Percentiles rank a stretch among this genome's conserved stretches.
phyloP scores from a whole-genome alignment of 2,113 vertebrate genomes.

The Labrus mixtus region DNA sequence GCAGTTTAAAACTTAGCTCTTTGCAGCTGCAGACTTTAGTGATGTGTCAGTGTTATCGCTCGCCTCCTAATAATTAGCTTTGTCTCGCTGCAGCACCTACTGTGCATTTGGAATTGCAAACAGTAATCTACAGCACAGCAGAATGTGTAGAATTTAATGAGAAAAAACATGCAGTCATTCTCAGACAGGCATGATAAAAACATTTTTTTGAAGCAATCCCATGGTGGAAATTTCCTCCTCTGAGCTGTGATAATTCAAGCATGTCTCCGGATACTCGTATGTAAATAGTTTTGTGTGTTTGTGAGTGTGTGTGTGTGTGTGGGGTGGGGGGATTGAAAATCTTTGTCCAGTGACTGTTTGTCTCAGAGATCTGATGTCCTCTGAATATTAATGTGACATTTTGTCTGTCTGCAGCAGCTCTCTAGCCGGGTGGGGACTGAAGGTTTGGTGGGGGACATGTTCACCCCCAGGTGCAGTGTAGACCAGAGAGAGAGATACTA shows the following conservation, averaged over 20 bases:
- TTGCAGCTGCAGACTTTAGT: slow-evolving; percentile 49
- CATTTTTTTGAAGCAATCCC: slow-evolving; percentile 29
- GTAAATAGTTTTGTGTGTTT: slow-evolving; percentile 6
- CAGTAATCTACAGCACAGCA: slow-evolving; percentile 52
- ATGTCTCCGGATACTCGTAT: slow-evolving; percentile 31
- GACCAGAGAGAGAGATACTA: slow-evolving; percentile 1
- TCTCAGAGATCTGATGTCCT: slow-evolving; percentile 39
- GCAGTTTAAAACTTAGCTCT: slow-evolving; percentile 64
- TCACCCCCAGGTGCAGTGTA: not conserved
- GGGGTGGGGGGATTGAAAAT: too few relatives aligned
- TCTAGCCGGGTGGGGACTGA: not conserved
- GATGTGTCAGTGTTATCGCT: slow-evolving; percentile 72
- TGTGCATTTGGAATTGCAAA: slow-evolving; percentile 53
- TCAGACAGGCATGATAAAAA: slow-evolving; percentile 20
- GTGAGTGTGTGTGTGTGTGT: slow-evolving; percentile 1
- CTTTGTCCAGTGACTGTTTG: slow-evolving; percentile 58
- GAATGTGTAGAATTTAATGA: slow-evolving; percentile 53
- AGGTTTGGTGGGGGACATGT: slow-evolving; percentile 27
- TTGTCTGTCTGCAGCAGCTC: slow-evolving; percentile 26
- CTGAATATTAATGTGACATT: slow-evolving; percentile 62
- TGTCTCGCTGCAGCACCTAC: slow-evolving; percentile 53
- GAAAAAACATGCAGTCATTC: slow-evolving; percentile 39
- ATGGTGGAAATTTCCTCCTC: not conserved
- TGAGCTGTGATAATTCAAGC: slow-evolving; percentile 33
- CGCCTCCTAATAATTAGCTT: slow-evolving; percentile 69